A percentile compares a stretch with the other conserved stretches of the same genome.
phyloP scores from a whole-genome alignment of 2,113 vertebrate genomes.

The Platysteira castanea region DNA sequence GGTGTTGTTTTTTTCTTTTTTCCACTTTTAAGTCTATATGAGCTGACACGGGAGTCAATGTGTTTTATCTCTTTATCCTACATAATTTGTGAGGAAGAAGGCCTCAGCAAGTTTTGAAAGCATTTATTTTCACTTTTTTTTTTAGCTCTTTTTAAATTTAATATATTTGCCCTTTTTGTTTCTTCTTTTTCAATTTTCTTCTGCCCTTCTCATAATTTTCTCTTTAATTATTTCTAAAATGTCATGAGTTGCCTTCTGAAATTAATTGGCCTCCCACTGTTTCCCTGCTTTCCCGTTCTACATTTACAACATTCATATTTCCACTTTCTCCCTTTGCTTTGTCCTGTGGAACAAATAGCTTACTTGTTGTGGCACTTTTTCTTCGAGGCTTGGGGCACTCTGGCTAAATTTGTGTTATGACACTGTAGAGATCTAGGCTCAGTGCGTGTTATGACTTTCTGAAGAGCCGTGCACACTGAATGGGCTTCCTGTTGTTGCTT shows the following conservation, averaged over 20 bases:
- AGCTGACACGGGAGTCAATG: neutral
- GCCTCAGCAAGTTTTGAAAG: neutral
- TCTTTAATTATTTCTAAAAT: slow-evolving; percentile 29
- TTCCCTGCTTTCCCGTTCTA: neutral
- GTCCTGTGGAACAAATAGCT: neutral
- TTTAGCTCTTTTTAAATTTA: neutral
- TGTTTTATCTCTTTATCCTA: neutral
- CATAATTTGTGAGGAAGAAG: neutral
- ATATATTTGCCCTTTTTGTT: neutral
- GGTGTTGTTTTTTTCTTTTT: neutral
- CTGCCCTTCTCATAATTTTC: neutral
- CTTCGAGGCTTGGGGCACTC: neutral
- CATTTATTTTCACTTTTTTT: neutral
- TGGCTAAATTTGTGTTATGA: neutral
- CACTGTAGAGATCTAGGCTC: neutral
- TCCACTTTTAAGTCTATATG: neutral
- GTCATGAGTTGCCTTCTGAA: neutral
- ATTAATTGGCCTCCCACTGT: neutral
- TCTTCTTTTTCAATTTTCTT: neutral
- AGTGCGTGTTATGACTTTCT: neutral
- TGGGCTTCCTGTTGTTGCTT: neutral
- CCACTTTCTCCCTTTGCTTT: neutral
- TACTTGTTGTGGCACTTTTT: neutral
- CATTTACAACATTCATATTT: neutral
- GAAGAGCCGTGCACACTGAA: neutral